Base-by-base conservation (phyloP, 1,140 invertebrate genomes). In the Pinna nobilis region DNA sequence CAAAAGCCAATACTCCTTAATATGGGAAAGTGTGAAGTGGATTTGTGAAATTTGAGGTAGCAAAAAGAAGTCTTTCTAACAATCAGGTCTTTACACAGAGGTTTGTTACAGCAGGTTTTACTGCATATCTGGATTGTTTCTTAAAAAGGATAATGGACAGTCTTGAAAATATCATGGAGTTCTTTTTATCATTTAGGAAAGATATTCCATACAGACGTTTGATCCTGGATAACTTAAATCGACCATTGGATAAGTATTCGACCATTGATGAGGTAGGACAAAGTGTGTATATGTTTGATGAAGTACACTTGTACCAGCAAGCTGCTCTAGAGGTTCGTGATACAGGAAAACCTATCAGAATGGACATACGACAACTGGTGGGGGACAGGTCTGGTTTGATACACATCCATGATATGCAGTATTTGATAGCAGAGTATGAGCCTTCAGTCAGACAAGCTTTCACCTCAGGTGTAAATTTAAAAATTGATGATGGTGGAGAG, bases 321-420 rank as follows among this genome's bases (percentile, higher is more conserved):
- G 81, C 78, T 18, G 75, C 82, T 15, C 64, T 85, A 9, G 76
- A 83, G 11, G 77, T 85, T n/a, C 59, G 70, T 50, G 71, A 70
- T 50, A 69, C 70, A 35, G 60, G 55, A 3, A 68, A 59, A 18
- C 69, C 44, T 6, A 76, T 69, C 7, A 74, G 70, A 33, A 51
- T 81, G 51, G 78, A 82, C 18, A 76, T 82, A 13, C 44, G 77
- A 4, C 49, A 70, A 15, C 47, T 83, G 28, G 67, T 59, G 32
- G 82, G 83, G n/a, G 83, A 85, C 32, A 69, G 80, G 20, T 75
- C 75, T 35, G 83, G 83, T 3, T 70, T 85, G 33, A 59, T 85
- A 6, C 80, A 83, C 69, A 28, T 82, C 11, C 80, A 83, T 61
- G 30, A 50, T 4, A 77, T 77, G 9, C 83, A 85, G 70, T 71